phyloP scores from a whole-genome alignment of 2,113 vertebrate genomes.

The Grammomys dolichurus region DNA sequence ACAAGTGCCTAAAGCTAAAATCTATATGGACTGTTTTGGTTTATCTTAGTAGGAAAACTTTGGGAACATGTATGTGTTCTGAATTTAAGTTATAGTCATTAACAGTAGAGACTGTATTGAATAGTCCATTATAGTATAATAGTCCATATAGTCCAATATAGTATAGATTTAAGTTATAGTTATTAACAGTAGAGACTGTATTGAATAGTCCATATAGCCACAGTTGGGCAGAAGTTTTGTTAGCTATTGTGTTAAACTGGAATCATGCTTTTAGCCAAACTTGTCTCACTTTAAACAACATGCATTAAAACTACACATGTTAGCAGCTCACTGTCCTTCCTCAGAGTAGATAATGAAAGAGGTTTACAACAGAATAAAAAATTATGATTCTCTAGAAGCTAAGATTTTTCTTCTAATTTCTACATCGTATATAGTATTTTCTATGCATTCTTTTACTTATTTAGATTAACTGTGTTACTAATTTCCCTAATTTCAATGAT shows the following conservation, averaged over 20 bases:
- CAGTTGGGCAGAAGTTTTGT: constrained; percentile 68
- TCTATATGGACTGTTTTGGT: constrained; percentile 4
- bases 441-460: neutral
- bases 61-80: constrained; percentile 49
- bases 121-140: constrained; percentile 12
- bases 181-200: constrained; percentile 54
- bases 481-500: constrained; percentile 74
- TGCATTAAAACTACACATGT: constrained; percentile 73
- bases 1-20: neutral
- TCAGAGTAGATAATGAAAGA: neutral
- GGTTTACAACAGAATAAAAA: constrained; percentile 48
- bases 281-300: constrained; percentile 66
- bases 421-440: neutral
- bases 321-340: constrained; percentile 18
- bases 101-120: constrained; percentile 69
- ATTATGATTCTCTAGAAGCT: constrained; percentile 13
- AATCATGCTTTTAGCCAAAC: constrained; percentile 71
- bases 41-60: constrained; percentile 37
- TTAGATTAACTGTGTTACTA: constrained; percentile 66
- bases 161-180: neutral
- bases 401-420: constrained; percentile 50
- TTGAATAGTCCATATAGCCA: neutral
- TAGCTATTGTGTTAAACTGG: constrained; percentile 70
- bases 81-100: neutral
- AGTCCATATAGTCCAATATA: neutral